phyloP scores from a whole-genome alignment of 2,888 invertebrate genomes.

The Cheilosia scutellata region DNA sequence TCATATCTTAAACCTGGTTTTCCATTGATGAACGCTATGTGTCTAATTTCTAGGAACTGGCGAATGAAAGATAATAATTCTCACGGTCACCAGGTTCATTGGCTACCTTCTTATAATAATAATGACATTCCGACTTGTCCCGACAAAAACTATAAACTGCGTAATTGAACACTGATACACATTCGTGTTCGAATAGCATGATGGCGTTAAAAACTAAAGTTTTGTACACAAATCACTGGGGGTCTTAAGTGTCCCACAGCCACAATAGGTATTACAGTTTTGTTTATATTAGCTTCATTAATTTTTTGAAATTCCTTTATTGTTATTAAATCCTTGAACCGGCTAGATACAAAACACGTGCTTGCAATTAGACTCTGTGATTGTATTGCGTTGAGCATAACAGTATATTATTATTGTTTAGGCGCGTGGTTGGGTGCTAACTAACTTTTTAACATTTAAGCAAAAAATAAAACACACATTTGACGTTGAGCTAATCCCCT shows the following conservation, averaged over 20 bases:
- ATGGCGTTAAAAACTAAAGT: slow-evolving; percentile 10
- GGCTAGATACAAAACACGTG: slow-evolving; percentile 37
- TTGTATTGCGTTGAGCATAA: slow-evolving; percentile 13
- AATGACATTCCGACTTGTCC: too few relatives aligned
- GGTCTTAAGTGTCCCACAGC: slow-evolving; percentile 8
- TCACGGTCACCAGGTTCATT: too few relatives aligned
- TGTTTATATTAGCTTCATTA: slow-evolving; percentile 37
- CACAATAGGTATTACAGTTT: slow-evolving; percentile 12
- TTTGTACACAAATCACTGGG: slow-evolving; percentile 30
- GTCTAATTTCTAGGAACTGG: too few relatives aligned
- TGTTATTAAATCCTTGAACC: slow-evolving; percentile 37
- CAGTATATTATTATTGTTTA: slow-evolving; percentile 1
- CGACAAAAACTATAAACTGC: neutral
- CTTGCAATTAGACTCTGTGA: slow-evolving; percentile 41
- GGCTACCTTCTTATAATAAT: too few relatives aligned
- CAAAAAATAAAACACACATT: neutral
- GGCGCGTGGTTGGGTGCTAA: slow-evolving; percentile 26
- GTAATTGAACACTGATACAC: slow-evolving; percentile 38
- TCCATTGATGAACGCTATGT: too few relatives aligned
- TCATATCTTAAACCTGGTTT: too few relatives aligned
- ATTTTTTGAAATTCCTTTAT: slow-evolving; percentile 32
- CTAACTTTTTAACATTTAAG: slow-evolving; percentile 5
- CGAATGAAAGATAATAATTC: too few relatives aligned
- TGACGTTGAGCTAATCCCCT: neutral
- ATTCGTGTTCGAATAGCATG: slow-evolving; percentile 23